Evolutionary conservation across 37 sponge, comb jelly and placozoan genomes (phyloP).

Genomic region (Corticium candelabrum): DNA sequence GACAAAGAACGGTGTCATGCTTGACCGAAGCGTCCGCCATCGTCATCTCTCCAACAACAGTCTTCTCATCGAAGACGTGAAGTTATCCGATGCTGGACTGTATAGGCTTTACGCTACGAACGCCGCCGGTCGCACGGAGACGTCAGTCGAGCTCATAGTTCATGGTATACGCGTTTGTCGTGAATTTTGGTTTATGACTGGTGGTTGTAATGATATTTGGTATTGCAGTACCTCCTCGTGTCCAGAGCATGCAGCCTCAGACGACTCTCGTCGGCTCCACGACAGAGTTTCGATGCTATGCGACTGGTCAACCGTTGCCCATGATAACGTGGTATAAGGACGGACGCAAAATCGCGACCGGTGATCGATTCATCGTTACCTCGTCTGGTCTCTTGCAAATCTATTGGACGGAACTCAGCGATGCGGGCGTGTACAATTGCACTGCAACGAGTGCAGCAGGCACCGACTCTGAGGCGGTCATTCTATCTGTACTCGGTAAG

Average conservation of each 20-base stretch:
- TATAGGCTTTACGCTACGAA: not conserved
- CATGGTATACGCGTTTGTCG: no score
- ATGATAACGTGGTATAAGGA: not conserved
- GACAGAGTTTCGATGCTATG: not conserved
- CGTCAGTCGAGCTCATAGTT: no score
- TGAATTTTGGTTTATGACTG: no score
- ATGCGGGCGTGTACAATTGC: not conserved
- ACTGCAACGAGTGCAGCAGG: not conserved
- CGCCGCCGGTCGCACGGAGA: not conserved
- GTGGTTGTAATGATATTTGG: no score
- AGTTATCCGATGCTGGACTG: not conserved
- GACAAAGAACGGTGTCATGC: not conserved
- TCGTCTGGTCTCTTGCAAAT: not conserved
- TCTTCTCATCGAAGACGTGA: not conserved
- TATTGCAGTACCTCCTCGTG: no score
- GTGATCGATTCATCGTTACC: not conserved
- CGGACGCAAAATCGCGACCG: not conserved
- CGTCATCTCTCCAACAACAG: not conserved
- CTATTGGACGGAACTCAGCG: not conserved
- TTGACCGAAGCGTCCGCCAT: not conserved
- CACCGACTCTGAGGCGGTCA: no score
- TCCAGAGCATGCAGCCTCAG: no score
- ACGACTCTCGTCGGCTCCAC: not conserved
- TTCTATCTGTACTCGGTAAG: no score
- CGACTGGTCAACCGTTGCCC: not conserved